Conservation (phyloP, 1,140 invertebrate species). For the Drosophila bocki region DNA sequence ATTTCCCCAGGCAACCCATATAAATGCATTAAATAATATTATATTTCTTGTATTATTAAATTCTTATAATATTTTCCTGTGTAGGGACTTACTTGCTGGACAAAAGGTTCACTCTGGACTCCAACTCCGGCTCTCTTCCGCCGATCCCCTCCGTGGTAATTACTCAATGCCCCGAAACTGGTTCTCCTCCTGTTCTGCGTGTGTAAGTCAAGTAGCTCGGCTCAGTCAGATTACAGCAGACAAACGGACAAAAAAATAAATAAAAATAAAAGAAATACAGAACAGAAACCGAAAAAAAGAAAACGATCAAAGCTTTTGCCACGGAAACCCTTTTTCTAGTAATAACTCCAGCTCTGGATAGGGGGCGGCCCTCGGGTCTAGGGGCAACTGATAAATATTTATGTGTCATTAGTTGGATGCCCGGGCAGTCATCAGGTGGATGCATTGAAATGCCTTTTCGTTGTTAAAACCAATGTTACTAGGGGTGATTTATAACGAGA, state of each 20-base stretch:
- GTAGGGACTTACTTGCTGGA: conserved; percentile 38
- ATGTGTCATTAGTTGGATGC: conserved; percentile 76
- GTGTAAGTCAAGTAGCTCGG: conserved; percentile 79
- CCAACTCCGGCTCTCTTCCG: conserved; percentile 6
- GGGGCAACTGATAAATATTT: conserved; percentile 68
- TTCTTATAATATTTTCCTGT: not conserved
- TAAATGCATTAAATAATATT: not conserved
- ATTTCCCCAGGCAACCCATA: not conserved
- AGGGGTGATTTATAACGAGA: conserved; percentile 28
- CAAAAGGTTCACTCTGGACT: conserved; percentile 63
- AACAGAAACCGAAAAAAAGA: conserved; percentile 24
- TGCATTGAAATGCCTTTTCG: conserved; percentile 66
- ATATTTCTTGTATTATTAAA: no score
- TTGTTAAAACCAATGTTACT: conserved; percentile 1
- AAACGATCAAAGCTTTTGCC: conserved; percentile 59
- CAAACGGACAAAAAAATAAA: conserved; percentile 25
- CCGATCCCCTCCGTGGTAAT: conserved; percentile 45
- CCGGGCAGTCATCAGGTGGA: conserved; percentile 62
- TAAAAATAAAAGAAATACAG: conserved; percentile 9
- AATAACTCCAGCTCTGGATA: conserved; percentile 37
- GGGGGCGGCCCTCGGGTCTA: conserved; percentile 8
- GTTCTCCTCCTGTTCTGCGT: conserved; percentile 68
- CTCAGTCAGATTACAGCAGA: conserved; percentile 73
- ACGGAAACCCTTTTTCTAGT: conserved; percentile 68
- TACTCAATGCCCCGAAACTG: conserved; percentile 76